phyloP scores from a whole-genome alignment of 2,888 invertebrate genomes.

The Altica lythri region DNA sequence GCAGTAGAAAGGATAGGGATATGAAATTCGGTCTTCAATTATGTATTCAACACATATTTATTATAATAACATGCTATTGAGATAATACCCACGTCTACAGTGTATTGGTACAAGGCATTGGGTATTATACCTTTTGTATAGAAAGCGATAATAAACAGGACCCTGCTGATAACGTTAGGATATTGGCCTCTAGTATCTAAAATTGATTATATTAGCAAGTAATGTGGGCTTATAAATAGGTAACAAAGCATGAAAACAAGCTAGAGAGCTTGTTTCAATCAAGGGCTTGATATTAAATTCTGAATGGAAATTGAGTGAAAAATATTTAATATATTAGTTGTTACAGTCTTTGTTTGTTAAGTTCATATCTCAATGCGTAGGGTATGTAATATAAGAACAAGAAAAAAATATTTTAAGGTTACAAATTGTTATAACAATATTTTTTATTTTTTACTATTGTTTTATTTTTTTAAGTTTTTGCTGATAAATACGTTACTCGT shows the following conservation, averaged over 20 bases:
- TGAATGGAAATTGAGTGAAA: conserved; percentile 9
- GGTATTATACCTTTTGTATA: conserved; percentile 11
- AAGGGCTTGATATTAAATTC: neutral
- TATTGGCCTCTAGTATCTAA: conserved; percentile 14
- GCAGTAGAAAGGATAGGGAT: too few relatives aligned
- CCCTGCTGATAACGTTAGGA: conserved; percentile 18
- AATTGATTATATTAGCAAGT: conserved; percentile 22
- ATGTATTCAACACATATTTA: conserved; percentile 25
- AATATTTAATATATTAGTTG: too few relatives aligned
- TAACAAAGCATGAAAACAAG: conserved; percentile 13
- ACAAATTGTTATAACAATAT: too few relatives aligned
- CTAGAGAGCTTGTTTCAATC: conserved; percentile 4
- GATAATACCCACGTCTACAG: conserved; percentile 3
- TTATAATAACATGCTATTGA: conserved; percentile 23
- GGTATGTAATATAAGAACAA: too few relatives aligned
- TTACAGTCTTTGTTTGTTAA: too few relatives aligned
- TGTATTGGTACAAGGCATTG: conserved; percentile 14
- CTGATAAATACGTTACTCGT: too few relatives aligned
- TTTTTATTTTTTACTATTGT: too few relatives aligned
- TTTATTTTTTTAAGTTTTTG: too few relatives aligned
- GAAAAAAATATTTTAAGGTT: too few relatives aligned
- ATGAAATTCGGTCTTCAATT: conserved; percentile 12
- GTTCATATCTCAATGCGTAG: too few relatives aligned
- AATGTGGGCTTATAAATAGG: conserved; percentile 16
- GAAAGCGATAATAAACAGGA: conserved; percentile 12